These are phyloP conservation scores for Grammomys surdaster DNA, from an alignment of 2,113 vertebrate genomes.

Conservation along the genomic window DNA sequence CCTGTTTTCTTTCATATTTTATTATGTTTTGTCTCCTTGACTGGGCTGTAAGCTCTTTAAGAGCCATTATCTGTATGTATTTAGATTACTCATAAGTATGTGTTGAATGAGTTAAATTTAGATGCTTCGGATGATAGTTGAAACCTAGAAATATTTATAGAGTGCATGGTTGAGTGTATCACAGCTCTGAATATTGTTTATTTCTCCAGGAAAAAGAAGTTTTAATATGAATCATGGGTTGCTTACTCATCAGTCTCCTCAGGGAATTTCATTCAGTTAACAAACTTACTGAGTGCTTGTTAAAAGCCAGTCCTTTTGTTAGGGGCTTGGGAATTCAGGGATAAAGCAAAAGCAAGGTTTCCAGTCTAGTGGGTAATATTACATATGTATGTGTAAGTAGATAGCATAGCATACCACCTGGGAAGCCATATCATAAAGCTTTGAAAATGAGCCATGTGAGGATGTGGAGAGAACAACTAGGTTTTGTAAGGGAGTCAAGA, in stretches of 20 bases:
- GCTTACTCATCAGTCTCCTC: constrained; percentile 68
- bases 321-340: constrained; percentile 40
- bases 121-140: constrained; percentile 63
- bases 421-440: constrained; percentile 39
- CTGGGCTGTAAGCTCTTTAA: constrained; percentile 61
- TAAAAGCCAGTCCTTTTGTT: constrained; percentile 70
- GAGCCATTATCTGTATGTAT: constrained; percentile 64
- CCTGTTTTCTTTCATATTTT: constrained; percentile 69
- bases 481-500: constrained; percentile 46
- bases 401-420: constrained; percentile 40
- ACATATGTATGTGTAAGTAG: not conserved
- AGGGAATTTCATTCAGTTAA: constrained; percentile 76
- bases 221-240: constrained; percentile 69
- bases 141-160: constrained; percentile 78
- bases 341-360: constrained; percentile 45
- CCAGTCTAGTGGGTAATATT: constrained; percentile 44
- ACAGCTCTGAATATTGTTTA: constrained; percentile 69
- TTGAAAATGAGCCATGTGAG: constrained; percentile 67
- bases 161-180: constrained; percentile 63
- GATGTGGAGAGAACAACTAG: constrained; percentile 13
- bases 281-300: constrained; percentile 57
- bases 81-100: constrained; percentile 75
- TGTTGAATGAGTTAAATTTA: constrained; percentile 79
- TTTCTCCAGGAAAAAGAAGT: constrained; percentile 71
- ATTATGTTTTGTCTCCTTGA: constrained; percentile 64